Percentiles rank a stretch among this genome's conserved stretches.
Evolutionary conservation across 1,140 invertebrate genomes (phyloP).

Genomic region (Nebria ingens): DNA sequence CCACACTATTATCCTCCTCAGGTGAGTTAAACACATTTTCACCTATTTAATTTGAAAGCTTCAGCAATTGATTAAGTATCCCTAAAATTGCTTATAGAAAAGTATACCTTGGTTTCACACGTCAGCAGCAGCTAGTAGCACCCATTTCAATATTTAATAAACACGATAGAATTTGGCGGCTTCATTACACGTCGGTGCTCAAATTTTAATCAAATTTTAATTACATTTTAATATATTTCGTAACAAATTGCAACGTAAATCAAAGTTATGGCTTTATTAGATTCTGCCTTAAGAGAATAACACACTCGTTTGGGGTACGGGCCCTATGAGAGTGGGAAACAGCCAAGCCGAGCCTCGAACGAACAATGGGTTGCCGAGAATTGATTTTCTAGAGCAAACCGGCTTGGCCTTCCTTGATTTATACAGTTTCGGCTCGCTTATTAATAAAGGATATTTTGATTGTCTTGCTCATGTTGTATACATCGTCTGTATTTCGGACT

Average conservation of each 20-base stretch:
- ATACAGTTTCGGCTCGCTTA: background rate
- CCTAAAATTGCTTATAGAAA: too few relatives aligned
- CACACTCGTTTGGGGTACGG: background rate
- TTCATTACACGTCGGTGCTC: background rate
- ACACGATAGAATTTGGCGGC: background rate
- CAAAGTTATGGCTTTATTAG: constrained; percentile 7
- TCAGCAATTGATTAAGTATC: too few relatives aligned
- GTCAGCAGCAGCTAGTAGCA: too few relatives aligned
- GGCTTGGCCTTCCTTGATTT: background rate
- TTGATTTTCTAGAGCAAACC: background rate
- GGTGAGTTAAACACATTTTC: constrained; percentile 34
- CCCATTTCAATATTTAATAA: constrained; percentile 2
- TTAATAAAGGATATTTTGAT: constrained; percentile 7
- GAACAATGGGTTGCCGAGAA: background rate
- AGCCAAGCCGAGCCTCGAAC: too few relatives aligned
- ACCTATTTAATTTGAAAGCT: too few relatives aligned
- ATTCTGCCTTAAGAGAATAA: background rate
- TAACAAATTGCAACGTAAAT: constrained; percentile 3
- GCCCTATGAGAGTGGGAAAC: background rate
- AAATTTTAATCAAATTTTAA: constrained; percentile 11
- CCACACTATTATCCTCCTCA: constrained; percentile 74
- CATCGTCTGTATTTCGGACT: too few relatives aligned
- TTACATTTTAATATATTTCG: constrained; percentile 12
- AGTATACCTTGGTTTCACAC: too few relatives aligned
- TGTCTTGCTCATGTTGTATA: background rate